Conservation (phyloP, 2,113 vertebrate species). For the Brachypteracias leptosomus region DNA sequence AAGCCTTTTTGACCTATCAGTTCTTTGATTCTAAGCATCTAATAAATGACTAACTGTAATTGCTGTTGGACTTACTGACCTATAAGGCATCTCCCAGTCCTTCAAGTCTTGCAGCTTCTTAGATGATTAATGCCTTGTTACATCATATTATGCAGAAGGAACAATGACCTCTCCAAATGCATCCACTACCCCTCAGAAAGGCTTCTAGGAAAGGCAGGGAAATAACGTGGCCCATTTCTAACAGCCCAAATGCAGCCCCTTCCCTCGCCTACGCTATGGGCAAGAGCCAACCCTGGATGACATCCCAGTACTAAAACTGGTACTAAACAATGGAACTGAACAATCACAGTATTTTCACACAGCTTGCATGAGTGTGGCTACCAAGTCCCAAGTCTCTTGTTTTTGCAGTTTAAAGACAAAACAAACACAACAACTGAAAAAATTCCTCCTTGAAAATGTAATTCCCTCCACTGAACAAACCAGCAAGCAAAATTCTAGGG, state of each 20-base stretch:
- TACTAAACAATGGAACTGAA: not conserved
- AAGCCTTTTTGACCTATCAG: not conserved
- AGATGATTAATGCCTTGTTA: slow-evolving; percentile 27
- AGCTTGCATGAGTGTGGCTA: not conserved
- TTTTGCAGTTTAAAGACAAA: slow-evolving; percentile 2
- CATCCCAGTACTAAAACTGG: not conserved
- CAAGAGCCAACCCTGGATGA: slow-evolving; percentile 1
- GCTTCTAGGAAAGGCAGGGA: not conserved
- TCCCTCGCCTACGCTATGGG: fast-evolving
- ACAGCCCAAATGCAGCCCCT: not conserved
- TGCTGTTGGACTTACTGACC: slow-evolving; percentile 14
- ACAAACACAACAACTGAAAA: not conserved
- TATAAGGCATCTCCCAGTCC: not conserved
- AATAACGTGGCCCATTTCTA: not conserved
- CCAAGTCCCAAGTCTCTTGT: not conserved
- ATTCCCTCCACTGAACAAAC: slow-evolving; percentile 9
- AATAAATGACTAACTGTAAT: not conserved
- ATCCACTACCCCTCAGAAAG: not conserved
- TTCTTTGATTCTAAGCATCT: slow-evolving; percentile 6
- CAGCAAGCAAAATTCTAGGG: not conserved
- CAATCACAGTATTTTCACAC: slow-evolving; percentile 2
- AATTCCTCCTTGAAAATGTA: slow-evolving; percentile 10
- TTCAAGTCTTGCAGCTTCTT: not conserved
- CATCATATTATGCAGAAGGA: not conserved
- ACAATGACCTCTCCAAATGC: not conserved